Conservation (phyloP, 2,113 vertebrate genomes). For the Micronycteris hirsuta region DNA sequence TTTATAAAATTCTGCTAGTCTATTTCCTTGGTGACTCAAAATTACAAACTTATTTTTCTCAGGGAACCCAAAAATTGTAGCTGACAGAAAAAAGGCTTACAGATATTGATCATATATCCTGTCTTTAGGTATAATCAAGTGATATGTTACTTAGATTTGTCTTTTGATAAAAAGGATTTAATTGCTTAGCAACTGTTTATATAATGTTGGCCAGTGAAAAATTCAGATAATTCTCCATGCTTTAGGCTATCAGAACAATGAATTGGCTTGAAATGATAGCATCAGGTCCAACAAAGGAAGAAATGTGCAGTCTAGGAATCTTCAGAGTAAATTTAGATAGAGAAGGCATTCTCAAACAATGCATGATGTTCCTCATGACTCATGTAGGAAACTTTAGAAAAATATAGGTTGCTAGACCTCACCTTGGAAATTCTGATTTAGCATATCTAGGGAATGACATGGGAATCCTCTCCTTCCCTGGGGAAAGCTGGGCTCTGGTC, state of each 20-base stretch:
- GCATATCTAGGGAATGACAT: neutral
- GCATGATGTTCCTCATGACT: neutral
- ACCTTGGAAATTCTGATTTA: neutral
- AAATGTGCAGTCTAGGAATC: neutral
- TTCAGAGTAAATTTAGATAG: neutral
- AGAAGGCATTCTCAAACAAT: neutral
- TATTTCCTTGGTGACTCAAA: constrained; percentile 16
- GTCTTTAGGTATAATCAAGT: neutral
- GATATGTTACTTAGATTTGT: neutral
- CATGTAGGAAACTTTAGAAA: neutral
- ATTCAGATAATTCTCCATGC: neutral
- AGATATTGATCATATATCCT: neutral
- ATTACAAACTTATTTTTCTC: constrained; percentile 15
- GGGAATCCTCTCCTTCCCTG: neutral
- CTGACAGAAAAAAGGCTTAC: neutral
- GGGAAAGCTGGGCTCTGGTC: neutral
- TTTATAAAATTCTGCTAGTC: neutral
- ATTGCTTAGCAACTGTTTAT: neutral
- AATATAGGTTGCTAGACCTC: neutral
- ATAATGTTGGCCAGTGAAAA: neutral
- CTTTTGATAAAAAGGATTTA: neutral
- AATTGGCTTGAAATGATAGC: neutral
- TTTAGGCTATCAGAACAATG: neutral
- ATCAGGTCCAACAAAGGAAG: neutral
- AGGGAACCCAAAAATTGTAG: neutral